Evolutionary conservation across 2,113 vertebrate species (phyloP), one percentile per base, ranked within the genome.

Genomic region (Spea multiplicata): DNA sequence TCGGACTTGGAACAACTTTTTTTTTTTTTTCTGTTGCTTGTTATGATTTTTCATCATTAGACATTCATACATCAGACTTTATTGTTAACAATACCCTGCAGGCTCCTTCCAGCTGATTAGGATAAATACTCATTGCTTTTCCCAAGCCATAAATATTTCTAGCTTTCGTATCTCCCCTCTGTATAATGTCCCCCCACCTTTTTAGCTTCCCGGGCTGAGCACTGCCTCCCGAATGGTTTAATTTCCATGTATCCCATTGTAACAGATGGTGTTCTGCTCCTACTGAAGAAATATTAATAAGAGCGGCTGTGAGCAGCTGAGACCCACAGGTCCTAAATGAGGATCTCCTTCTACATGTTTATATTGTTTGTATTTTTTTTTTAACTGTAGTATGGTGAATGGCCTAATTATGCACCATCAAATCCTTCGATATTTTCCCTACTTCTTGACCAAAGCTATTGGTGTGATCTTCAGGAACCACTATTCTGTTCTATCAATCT

Each of bases 241-340:
- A 75, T 66, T 66, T 75, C 64, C 49, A 66, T 68, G 65, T 53
- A 44, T 75, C 62, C 47, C 8, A 16, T 17, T 66, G 66, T 77
- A 70, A 78, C 67, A 77, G 66, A 77, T 61, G 55, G 75, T 78
- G 47, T 71, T 70, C 75, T 52, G 75, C 75, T 69, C 75, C 53
- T 46, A 14, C 75, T 62, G n/a, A 67, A 53, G 75, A 69, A 76
- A 70, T 69, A 76, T 69, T 76, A 76, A 49, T 76, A 70, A 61
- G 66, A 69, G 16, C 14, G 16, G 44, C 75, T 8, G n/a, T 70
- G 53, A 69, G 45, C 75, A 76, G 75, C 45, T 50, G 66, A 69
- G 44, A 77, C 5, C 30, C 30, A 13, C n/a, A 47, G 44, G 48
- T 14, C 55, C 17, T 46, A 59, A 70, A 61, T 59, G 44, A 76